Conservation (phyloP, 2,797 vertebrate genomes). For the Phrynocephalus guinanensis region DNA sequence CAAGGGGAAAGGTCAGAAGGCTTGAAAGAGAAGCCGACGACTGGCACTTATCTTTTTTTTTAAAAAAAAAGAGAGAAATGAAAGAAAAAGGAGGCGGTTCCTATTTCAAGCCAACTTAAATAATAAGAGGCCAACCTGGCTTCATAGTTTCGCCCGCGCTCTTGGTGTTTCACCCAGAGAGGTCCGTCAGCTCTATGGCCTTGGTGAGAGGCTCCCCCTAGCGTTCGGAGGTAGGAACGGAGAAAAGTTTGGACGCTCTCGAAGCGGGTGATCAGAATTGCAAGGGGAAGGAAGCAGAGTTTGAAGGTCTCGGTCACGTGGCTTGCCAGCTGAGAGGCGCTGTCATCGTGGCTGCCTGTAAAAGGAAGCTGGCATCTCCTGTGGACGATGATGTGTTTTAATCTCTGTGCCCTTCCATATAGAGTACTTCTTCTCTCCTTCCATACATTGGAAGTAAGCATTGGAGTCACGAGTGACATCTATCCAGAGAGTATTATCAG, state of each 20-base stretch:
- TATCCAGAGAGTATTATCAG: constrained; percentile 88
- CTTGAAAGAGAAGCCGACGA: neutral
- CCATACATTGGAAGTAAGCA: constrained; percentile 33
- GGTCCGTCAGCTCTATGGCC: constrained; percentile 46
- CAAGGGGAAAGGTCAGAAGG: no score
- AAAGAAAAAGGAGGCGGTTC: no score
- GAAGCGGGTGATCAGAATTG: no score
- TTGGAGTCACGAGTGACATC: constrained; percentile 89
- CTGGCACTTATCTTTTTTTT: no score
- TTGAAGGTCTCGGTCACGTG: neutral
- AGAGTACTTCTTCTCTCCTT: no score
- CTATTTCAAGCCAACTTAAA: no score
- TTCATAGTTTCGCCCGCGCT: neutral
- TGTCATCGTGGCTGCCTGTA: neutral
- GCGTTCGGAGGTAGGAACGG: neutral
- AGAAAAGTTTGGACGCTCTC: no score
- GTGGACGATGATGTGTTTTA: no score
- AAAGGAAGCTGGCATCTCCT: neutral
- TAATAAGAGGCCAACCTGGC: no score
- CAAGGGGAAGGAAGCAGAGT: neutral
- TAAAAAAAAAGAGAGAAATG: no score
- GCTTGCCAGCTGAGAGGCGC: neutral
- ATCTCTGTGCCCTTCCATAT: no score
- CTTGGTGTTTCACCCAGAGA: neutral
- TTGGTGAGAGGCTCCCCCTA: constrained; percentile 53